Evolutionary conservation across 2,888 invertebrate genomes (phyloP), one percentile per base, ranked within the genome.

Genomic region (Bimastos eiseni): DNA sequence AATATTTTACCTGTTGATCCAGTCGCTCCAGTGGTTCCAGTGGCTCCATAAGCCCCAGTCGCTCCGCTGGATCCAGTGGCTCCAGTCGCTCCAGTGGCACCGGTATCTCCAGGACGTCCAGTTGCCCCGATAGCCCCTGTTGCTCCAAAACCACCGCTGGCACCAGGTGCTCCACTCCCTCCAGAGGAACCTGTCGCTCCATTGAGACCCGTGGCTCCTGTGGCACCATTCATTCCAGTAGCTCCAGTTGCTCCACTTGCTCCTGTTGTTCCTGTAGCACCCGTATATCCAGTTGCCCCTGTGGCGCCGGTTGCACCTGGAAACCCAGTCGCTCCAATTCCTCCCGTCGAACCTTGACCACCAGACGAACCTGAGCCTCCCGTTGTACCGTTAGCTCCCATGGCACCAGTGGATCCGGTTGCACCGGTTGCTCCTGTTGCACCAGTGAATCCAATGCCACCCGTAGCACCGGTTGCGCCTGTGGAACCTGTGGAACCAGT

Each of bases 391-490:
- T 15, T 83, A 4, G 33, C 33, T 34, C 83, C 83, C 30, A 41
- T 41, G 41, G 8, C 34, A 13, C 86, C 86, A 17, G 37, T 21
- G 2, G 2, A 17, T 37, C 86, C 86, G 13, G 3, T 36, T 34
- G 86, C 86, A 36, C 86, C 86, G 8, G 86, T 86, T 86, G 86
- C 3, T 36, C 86, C 86, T 13, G 86, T 36, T 19, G 36, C 37
- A 13, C 86, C 86, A 6, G 4, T 17, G 13, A 19, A 36, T 86
- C 86, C 86, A 86, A 13, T 86, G 17, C 13, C 86, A 36, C 86
- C 86, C 30, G 86, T 86, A 17, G 36, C 86, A 36, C 86, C 86
- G n/a, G 86, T 86, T 21, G 86, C 86, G 30, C 86, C 86, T 15
- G 86, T 86, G 13, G 17, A 6, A 36, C 86, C 86, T 36, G 86